Evolutionary conservation across 1,140 invertebrate genomes (phyloP).

Genomic region (Sycophila sp.): DNA sequence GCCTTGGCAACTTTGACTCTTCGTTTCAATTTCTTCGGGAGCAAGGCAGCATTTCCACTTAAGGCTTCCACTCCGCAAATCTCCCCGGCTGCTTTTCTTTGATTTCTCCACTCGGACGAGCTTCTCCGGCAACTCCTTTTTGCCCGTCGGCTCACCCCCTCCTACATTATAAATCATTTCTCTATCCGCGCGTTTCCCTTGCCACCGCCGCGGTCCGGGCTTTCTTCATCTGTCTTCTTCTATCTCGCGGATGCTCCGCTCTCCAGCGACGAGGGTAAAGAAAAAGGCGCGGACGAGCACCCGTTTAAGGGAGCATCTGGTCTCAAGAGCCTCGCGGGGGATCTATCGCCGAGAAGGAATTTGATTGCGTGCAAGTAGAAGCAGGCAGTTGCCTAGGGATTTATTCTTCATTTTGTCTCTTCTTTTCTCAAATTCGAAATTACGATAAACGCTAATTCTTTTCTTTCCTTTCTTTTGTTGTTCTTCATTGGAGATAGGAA

Average conservation of each 20-base stretch:
- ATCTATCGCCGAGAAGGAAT: slow-evolving; percentile 1
- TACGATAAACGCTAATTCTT: too few species aligned
- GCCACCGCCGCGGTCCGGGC: too few species aligned
- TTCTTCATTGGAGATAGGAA: too few species aligned
- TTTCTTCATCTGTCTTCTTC: neutral
- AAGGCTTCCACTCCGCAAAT: neutral
- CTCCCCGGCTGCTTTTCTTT: neutral
- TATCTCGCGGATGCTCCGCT: neutral
- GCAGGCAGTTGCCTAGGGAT: too few species aligned
- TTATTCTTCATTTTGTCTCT: too few species aligned
- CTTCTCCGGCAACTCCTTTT: neutral
- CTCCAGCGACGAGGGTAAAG: neutral
- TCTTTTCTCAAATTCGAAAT: too few species aligned
- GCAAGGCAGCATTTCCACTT: neutral
- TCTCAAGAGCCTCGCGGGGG: neutral
- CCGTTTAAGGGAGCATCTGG: too few species aligned
- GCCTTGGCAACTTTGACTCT: neutral
- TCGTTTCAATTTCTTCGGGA: neutral
- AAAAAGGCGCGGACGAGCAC: too few species aligned
- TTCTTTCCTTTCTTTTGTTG: too few species aligned
- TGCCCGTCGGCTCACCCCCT: neutral
- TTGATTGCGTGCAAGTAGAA: too few species aligned
- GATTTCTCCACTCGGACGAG: neutral
- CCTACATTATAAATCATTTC: slow-evolving; percentile 10
- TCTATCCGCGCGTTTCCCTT: neutral